A percentile compares a stretch with the other conserved stretches of the same genome.
Evolutionary conservation across 2,888 invertebrate genomes (phyloP).

Genomic region (Sussaba pulchella): DNA sequence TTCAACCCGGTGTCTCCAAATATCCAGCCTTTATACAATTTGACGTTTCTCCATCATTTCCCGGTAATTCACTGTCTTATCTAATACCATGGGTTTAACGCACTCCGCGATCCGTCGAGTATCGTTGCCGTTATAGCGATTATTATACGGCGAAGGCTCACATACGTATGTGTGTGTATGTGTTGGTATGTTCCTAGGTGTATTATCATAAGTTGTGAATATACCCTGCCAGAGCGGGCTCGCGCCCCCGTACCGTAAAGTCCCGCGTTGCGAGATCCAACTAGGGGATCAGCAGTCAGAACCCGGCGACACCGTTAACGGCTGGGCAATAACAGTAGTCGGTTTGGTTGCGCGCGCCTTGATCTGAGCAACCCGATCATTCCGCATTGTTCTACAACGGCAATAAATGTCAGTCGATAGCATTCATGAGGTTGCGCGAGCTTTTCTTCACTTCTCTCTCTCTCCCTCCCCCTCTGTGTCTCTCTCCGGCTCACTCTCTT

Average conservation of each 20-base stretch:
- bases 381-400: slow-evolving; percentile 75
- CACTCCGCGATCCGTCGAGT: slow-evolving; percentile 36
- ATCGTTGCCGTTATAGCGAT: slow-evolving; percentile 18
- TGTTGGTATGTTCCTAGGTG: slow-evolving; percentile 11
- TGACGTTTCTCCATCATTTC: too few species aligned
- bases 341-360: slow-evolving; percentile 42
- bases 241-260: slow-evolving; percentile 51
- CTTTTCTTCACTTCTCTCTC: slow-evolving; percentile 37
- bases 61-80: slow-evolving; percentile 45
- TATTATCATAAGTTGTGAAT: slow-evolving; percentile 36
- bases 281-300: slow-evolving; percentile 43
- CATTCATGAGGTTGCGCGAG: slow-evolving; percentile 57
- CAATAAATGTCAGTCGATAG: slow-evolving; percentile 74
- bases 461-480: too few species aligned
- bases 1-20: too few species aligned
- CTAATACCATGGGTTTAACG: slow-evolving; percentile 39
- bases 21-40: too few species aligned
- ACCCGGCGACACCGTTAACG: slow-evolving; percentile 52
- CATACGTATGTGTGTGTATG: too few species aligned
- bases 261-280: slow-evolving; percentile 49
- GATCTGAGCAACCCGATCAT: slow-evolving; percentile 70
- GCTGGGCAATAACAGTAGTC: slow-evolving; percentile 72
- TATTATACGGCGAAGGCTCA: too few species aligned
- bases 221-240: slow-evolving; percentile 43
- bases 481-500: too few species aligned